These are phyloP conservation scores for Drosophila sp. DNA, from an alignment of 1,140 invertebrate species.

Conservation along the genomic window DNA sequence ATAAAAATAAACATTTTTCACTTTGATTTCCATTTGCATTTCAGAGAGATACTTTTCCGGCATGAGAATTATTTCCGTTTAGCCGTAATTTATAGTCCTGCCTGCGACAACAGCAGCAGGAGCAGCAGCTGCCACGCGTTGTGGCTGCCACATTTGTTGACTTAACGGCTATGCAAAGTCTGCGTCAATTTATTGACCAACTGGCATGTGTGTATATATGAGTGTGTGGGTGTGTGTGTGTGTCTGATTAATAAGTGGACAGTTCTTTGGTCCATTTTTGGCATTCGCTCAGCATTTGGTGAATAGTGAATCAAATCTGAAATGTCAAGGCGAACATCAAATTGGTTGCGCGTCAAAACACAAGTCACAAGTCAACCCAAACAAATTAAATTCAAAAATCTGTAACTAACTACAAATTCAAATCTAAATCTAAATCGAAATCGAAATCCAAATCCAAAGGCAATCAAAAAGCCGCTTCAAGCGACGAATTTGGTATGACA, in stretches of 20 bases:
- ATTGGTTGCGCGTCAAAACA: slow-evolving; percentile 31
- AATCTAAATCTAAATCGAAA: slow-evolving; percentile 36
- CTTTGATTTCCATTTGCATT: slow-evolving; percentile 54
- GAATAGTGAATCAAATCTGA: slow-evolving; percentile 14
- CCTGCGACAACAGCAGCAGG: slow-evolving; percentile 18
- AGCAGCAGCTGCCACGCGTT: slow-evolving; percentile 40
- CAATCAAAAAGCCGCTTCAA: slow-evolving; percentile 51
- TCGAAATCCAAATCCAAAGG: slow-evolving; percentile 34
- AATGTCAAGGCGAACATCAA: slow-evolving; percentile 70
- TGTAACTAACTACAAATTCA: slow-evolving; percentile 50
- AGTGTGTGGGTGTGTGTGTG: slow-evolving; percentile 33
- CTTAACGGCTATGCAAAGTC: slow-evolving; percentile 78
- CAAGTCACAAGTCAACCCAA: slow-evolving; percentile 45
- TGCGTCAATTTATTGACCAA: slow-evolving; percentile 57
- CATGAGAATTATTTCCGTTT: slow-evolving; percentile 77
- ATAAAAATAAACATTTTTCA: slow-evolving; percentile 18
- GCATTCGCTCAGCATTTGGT: slow-evolving; percentile 10
- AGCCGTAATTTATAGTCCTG: slow-evolving; percentile 73
- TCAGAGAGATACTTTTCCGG: slow-evolving; percentile 9
- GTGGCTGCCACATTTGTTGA: slow-evolving; percentile 58
- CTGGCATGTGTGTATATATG: slow-evolving; percentile 29
- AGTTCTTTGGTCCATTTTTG: slow-evolving; percentile 52
- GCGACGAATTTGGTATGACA: slow-evolving; percentile 58
- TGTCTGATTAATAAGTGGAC: slow-evolving; percentile 53
- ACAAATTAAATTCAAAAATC: slow-evolving; percentile 36